These are phyloP conservation scores for Jaculus jaculus DNA, from an alignment of 2,113 vertebrate genomes.

Conservation along the genomic window DNA sequence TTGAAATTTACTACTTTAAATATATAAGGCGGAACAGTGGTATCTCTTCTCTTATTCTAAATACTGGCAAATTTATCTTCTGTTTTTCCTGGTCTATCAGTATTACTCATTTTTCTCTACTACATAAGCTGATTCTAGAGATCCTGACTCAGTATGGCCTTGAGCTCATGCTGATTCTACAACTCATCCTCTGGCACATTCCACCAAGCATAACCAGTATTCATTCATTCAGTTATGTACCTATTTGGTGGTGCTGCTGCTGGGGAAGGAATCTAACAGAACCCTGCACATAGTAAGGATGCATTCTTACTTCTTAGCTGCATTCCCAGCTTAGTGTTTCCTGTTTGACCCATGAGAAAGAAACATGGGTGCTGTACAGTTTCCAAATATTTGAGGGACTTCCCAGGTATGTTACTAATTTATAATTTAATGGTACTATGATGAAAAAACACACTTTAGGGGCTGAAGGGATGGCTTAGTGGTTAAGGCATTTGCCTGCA, in stretches of 20 bases:
- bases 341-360: background rate
- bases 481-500: too few relatives aligned
- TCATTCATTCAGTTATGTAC: background rate
- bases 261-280: background rate
- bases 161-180: background rate
- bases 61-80: background rate
- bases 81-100: background rate
- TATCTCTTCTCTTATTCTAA: background rate
- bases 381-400: background rate
- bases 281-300: background rate
- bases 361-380: background rate
- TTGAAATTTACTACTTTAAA: background rate
- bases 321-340: background rate
- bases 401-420: background rate
- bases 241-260: background rate
- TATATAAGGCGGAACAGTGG: background rate
- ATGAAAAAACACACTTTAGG: background rate
- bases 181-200: background rate
- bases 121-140: too few relatives aligned
- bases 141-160: background rate
- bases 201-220: background rate
- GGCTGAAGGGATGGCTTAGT: too few relatives aligned
- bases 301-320: background rate
- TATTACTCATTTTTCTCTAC: background rate
- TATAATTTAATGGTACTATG: conserved; percentile 1